phyloP scores from a whole-genome alignment of 2,888 invertebrate species.

The Danaus chrysippus region DNA sequence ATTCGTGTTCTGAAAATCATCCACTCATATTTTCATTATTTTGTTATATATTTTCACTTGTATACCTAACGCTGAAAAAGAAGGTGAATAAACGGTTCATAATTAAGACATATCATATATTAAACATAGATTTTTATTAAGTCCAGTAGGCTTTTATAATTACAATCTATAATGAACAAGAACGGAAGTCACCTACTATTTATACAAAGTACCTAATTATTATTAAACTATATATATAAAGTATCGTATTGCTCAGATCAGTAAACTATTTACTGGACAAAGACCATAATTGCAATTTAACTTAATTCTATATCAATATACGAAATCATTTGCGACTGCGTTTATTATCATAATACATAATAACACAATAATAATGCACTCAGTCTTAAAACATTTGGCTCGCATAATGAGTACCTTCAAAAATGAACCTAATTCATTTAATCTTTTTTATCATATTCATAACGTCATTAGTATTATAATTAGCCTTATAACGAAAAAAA shows the following conservation, averaged over 20 bases:
- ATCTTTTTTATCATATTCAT: slow-evolving; percentile 39
- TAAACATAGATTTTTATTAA: slow-evolving; percentile 67
- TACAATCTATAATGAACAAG: slow-evolving; percentile 27
- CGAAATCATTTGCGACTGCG: slow-evolving; percentile 11
- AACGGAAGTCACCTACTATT: slow-evolving; percentile 15
- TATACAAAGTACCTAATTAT: slow-evolving; percentile 18
- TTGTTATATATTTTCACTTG: slow-evolving; percentile 2
- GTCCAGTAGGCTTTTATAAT: slow-evolving; percentile 53
- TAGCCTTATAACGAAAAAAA: slow-evolving; percentile 27
- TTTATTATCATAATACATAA: slow-evolving; percentile 36
- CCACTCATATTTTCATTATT: slow-evolving; percentile 37
- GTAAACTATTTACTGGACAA: slow-evolving; percentile 14
- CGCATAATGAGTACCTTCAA: slow-evolving; percentile 66
- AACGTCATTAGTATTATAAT: no score
- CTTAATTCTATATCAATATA: slow-evolving; percentile 5
- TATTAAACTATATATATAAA: slow-evolving; percentile 16
- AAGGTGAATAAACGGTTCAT: slow-evolving; percentile 32
- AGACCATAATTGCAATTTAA: slow-evolving; percentile 6
- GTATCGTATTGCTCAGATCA: slow-evolving; percentile 22
- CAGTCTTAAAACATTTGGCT: slow-evolving; percentile 78
- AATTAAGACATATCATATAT: slow-evolving; percentile 52
- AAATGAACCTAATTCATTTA: slow-evolving; percentile 42
- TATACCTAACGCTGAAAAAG: slow-evolving; percentile 17
- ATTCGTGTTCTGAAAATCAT: slow-evolving; percentile 49
- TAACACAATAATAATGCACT: slow-evolving; percentile 59